phyloP scores from a whole-genome alignment of 2,113 vertebrate species.

The Paradoxurus hermaphroditus region DNA sequence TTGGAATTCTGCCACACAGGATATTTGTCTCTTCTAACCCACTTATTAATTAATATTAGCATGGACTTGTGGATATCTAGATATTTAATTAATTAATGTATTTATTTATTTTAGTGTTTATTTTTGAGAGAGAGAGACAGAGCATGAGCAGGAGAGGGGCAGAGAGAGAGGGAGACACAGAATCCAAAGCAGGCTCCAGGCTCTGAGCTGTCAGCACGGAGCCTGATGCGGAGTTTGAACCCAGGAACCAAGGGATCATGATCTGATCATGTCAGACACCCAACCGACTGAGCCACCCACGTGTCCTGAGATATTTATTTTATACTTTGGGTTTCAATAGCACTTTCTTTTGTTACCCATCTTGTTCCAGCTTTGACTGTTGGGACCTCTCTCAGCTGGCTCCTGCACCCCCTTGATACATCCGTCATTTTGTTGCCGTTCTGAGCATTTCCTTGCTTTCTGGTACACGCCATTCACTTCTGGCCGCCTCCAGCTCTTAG shows the following conservation, averaged over 20 bases:
- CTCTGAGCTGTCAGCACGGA: no score
- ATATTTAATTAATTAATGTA: no score
- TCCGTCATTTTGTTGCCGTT: no score
- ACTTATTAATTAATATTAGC: not conserved
- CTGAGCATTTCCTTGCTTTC: not conserved
- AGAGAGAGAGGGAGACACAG: no score
- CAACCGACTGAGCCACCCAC: no score
- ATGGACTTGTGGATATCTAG: not conserved
- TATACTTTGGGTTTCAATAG: not conserved
- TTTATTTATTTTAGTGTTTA: no score
- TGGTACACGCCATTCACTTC: not conserved
- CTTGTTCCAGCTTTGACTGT: not conserved
- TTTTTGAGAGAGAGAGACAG: no score
- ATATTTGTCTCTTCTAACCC: not conserved
- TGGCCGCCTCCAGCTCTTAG: not conserved
- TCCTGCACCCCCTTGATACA: not conserved
- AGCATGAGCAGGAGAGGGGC: no score
- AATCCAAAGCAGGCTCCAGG: no score
- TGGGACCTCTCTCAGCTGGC: not conserved
- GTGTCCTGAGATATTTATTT: not conserved
- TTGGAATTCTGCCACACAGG: not conserved
- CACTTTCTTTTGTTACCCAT: not conserved
- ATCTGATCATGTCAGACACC: no score
- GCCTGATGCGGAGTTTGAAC: no score
- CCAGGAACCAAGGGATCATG: no score